Percentiles rank a stretch among this genome's conserved stretches.
Conservation (phyloP, 2,888 invertebrate genomes). For the Cepaea hortensis region DNA sequence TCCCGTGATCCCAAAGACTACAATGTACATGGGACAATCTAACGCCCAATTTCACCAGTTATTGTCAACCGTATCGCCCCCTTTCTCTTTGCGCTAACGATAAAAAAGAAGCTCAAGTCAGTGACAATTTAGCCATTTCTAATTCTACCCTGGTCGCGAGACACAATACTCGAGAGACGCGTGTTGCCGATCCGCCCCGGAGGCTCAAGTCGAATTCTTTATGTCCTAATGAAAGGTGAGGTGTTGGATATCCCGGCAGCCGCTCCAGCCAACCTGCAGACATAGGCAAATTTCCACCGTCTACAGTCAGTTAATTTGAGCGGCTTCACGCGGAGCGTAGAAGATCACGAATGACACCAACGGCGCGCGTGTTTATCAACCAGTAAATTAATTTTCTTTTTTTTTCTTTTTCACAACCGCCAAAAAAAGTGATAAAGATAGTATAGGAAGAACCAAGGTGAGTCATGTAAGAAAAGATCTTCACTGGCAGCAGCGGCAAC, state of each 20-base stretch:
- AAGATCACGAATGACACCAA: neutral
- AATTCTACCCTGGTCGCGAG: neutral
- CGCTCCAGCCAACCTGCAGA: neutral
- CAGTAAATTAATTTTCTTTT: no score
- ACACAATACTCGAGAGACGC: neutral
- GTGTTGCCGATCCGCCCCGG: conserved; percentile 9
- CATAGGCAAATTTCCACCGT: neutral
- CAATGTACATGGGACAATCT: conserved; percentile 10
- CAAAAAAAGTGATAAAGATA: neutral
- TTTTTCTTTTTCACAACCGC: no score
- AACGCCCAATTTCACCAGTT: neutral
- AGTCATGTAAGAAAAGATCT: neutral
- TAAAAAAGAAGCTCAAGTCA: neutral
- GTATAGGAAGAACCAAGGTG: neutral
- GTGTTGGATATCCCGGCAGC: conserved; percentile 1
- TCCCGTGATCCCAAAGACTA: neutral
- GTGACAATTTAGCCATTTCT: conserved; percentile 18
- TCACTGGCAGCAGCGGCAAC: neutral
- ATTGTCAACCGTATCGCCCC: neutral
- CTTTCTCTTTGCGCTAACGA: neutral
- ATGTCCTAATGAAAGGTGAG: conserved; percentile 8
- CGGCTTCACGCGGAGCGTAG: neutral
- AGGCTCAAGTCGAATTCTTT: conserved; percentile 7
- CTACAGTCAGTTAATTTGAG: neutral
- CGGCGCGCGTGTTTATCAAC: neutral